Base-by-base conservation (phyloP, 1,140 invertebrate genomes). In the Drosophila tristis region DNA sequence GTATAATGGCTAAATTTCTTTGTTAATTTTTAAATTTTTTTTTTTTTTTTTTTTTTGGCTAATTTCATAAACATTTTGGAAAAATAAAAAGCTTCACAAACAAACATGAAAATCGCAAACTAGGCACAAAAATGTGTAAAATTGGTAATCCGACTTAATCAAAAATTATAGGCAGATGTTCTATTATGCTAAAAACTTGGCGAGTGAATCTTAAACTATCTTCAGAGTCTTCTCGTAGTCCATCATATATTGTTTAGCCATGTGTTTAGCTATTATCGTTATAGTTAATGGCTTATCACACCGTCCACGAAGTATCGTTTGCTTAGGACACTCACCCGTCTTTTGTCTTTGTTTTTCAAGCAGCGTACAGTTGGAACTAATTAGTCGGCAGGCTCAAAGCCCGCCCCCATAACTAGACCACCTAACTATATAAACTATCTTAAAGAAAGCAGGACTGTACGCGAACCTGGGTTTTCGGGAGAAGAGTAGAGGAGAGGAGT, bases 1-100 rank as follows among this genome's bases (percentile, higher is more conserved):
- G 78, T 81, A 86, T 77, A 81, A 80, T 81, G 78, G 81, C 81
- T 90, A 82, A 90, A 86, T 79, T 90, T 78, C 68, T 79, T 39
- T 39, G 70, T 72, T 71, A 80, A 77, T 89, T 84, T 84, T 75
- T 43, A 57, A 62, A 62, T 62, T 77, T 79, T 86, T 80, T 75
- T 86, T 86, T 86, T 44, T 49, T 57, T 55, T 26, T 53, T 50
- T 67, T 56, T 76, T 54, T 53, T 76, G 50, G 62, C 72, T 77
- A 61, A 73, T 80, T 89, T 65, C 73, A 66, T 61, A 85, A 71
- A 58, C 51, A 13, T 67, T 67, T 50, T 64, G 42, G 51, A 65
- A 61, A 67, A 74, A 61, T 31, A 72, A 84, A 74, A 80, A 79
- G 66, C 65, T 74, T 65, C 58, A 67, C 42, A 55, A 53, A 64